Percentiles rank a stretch among this genome's conserved stretches.
These are phyloP conservation scores for Athalia rosae DNA, from an alignment of 2,888 invertebrate species.

Conservation along the genomic window DNA sequence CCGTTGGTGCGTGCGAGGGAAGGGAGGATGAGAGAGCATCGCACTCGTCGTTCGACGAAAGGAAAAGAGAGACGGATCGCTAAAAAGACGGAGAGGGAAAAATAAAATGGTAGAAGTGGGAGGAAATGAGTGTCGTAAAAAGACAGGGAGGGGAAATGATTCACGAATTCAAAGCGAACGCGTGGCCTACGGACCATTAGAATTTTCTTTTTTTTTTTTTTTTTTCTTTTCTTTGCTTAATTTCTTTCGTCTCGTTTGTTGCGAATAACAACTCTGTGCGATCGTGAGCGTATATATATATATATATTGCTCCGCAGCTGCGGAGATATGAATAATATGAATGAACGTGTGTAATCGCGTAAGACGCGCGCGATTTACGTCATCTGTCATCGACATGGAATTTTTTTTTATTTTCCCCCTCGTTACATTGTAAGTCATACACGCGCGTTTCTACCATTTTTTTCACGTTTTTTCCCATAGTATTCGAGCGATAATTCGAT, in stretches of 20 bases:
- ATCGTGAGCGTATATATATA: not conserved
- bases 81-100: constrained; percentile 17
- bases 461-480: no score
- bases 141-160: constrained; percentile 7
- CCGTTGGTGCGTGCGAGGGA: not conserved
- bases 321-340: not conserved
- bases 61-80: constrained; percentile 39
- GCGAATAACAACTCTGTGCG: not conserved
- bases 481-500: no score
- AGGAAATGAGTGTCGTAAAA: constrained; percentile 23
- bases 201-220: no score
- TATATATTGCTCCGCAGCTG: not conserved
- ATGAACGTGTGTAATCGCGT: not conserved
- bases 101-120: constrained; percentile 11
- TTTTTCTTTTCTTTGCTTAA: not conserved
- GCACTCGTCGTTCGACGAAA: constrained; percentile 47
- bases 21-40: constrained; percentile 45
- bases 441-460: no score
- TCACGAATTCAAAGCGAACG: constrained; percentile 23
- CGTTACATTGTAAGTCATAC: no score
- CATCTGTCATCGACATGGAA: no score
- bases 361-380: no score
- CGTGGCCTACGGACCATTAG: not conserved
- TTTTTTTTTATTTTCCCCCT: no score
- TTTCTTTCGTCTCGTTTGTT: not conserved